Base-by-base conservation (phyloP, 1,140 invertebrate genomes). In the Drosophila auraria region DNA sequence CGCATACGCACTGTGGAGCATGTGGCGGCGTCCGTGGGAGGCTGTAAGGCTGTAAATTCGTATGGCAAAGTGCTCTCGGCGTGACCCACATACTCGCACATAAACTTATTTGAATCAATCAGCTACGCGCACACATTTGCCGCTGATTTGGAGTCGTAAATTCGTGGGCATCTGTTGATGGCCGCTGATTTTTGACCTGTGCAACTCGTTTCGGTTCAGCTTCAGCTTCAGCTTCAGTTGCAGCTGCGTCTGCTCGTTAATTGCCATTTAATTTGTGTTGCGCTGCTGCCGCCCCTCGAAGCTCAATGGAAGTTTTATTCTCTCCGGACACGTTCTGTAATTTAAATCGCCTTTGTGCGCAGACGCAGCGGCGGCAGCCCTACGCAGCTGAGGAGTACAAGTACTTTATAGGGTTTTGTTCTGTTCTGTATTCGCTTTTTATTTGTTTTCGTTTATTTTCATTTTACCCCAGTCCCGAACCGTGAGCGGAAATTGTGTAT, bases 401-500 rank as follows among this genome's bases (percentile, higher is more conserved):
- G 75, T 82, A 82, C 80, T 84, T 59, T 80, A 70, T 71, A 71
- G 76, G 77, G 80, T 83, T 83, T 83, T 76, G 49, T 66, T 66
- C 51, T 50, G 57, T 64, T 57, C 36, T 62, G 42, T n/a, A 27
- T 59, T 75, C 27, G 44, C 20, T 65, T 76, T 56, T 42, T 12
- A 38, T 63, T 51, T 65, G 42, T 76, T 70, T 51, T 71, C 25
- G 25, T 40, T 54, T 56, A 57, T 64, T 64, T 74, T 51, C 50
- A 62, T 75, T 51, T 54, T 53, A 49, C 70, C 49, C 72, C 86
- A 70, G 71, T 69, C 53, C 66, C 76, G 68, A 83, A 79, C 87
- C 74, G 84, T 81, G 69, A 90, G 76, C 86, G 86, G 86, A 90
- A 90, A 84, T 90, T 90, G 86, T 86, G 86, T 84, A 90, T 90